Percentiles rank a stretch among this genome's conserved stretches.
Evolutionary conservation across 1,140 invertebrate species (phyloP).

Genomic region (Drosophila leontia): DNA sequence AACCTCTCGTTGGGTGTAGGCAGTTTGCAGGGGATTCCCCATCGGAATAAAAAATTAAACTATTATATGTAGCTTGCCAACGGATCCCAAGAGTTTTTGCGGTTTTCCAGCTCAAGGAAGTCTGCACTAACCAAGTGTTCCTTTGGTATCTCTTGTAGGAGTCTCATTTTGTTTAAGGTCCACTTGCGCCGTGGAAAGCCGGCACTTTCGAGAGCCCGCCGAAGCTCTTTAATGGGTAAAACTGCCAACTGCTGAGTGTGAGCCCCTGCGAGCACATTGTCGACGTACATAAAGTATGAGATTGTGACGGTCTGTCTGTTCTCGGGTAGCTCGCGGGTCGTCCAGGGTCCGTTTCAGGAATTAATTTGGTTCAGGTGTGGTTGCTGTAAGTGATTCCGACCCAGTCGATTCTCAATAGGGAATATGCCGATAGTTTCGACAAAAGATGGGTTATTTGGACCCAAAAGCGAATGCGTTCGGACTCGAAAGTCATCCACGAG

Average conservation of each 20-base stretch:
- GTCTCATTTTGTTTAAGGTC: background rate
- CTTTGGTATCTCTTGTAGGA: background rate
- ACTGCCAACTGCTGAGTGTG: background rate
- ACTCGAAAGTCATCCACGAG: too few relatives aligned
- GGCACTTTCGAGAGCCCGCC: background rate
- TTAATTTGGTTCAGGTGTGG: too few relatives aligned
- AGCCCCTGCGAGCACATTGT: background rate
- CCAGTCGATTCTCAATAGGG: too few relatives aligned
- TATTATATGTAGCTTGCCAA: slow-evolving; percentile 8
- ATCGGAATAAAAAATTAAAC: background rate
- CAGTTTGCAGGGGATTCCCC: background rate
- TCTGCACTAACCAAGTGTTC: background rate
- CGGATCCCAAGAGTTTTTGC: slow-evolving; percentile 8
- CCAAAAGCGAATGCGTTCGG: too few relatives aligned
- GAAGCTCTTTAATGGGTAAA: background rate
- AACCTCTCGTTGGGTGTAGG: slow-evolving; percentile 5
- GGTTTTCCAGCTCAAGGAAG: background rate
- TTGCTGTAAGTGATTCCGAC: too few relatives aligned
- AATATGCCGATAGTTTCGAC: too few relatives aligned
- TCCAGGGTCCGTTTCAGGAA: too few relatives aligned
- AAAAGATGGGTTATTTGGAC: too few relatives aligned
- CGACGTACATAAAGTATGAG: background rate
- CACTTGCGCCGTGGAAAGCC: background rate
- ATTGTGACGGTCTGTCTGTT: background rate
- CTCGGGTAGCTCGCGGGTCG: too few relatives aligned